Conservation (phyloP, 2,888 invertebrate species). For the Leucania comma region DNA sequence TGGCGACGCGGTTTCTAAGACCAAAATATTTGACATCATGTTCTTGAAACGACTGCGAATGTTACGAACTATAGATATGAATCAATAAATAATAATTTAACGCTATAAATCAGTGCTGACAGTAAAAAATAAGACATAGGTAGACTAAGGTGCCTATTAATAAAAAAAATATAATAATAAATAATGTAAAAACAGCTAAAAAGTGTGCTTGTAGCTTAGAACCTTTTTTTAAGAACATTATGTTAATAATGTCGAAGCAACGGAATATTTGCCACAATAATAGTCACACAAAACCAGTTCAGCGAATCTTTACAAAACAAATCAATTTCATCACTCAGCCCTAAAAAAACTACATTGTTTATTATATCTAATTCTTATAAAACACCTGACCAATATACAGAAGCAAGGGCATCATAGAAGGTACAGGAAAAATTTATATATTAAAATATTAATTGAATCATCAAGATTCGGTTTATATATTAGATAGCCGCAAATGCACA, state of each 20-base stretch:
- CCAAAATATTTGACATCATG: conserved; percentile 9
- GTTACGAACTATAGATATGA: neutral
- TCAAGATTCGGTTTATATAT: neutral
- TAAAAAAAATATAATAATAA: neutral
- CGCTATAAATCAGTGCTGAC: neutral
- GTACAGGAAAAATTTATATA: conserved; percentile 2
- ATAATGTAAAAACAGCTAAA: neutral
- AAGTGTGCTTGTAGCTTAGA: neutral
- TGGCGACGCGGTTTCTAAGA: conserved; percentile 23
- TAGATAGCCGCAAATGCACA: neutral
- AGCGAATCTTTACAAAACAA: conserved; percentile 1
- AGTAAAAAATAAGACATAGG: neutral
- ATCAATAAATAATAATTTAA: neutral
- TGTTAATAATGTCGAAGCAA: neutral
- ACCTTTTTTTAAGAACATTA: neutral
- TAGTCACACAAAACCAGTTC: neutral
- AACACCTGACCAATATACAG: conserved; percentile 17
- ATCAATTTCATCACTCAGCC: conserved; percentile 10
- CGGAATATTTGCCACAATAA: conserved; percentile 10
- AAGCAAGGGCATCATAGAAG: neutral
- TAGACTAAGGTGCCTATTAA: neutral
- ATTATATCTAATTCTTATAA: conserved; percentile 10
- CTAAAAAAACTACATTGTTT: conserved; percentile 1
- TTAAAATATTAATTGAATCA: neutral
- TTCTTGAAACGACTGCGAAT: neutral